Conservation (phyloP, 2,113 vertebrate genomes). For the Mobula hypostoma region DNA sequence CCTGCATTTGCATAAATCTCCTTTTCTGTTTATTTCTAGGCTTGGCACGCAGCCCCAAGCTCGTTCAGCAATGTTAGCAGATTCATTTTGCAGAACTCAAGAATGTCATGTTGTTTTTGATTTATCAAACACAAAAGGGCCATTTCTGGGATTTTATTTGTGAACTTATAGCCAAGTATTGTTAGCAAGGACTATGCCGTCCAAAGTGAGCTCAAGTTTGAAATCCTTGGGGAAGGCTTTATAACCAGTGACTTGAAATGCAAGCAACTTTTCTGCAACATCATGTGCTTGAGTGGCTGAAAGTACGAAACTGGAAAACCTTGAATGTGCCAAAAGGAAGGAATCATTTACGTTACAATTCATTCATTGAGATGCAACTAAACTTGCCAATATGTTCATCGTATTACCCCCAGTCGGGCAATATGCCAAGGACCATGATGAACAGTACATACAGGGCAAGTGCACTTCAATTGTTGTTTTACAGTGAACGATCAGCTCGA, state of each 20-base stretch:
- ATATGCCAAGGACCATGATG: background rate
- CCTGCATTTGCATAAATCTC: background rate
- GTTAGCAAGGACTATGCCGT: background rate
- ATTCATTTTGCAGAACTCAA: background rate
- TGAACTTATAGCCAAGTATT: background rate
- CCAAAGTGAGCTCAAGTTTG: background rate
- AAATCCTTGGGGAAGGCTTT: background rate
- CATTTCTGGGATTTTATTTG: background rate
- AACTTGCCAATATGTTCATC: background rate
- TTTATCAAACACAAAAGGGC: background rate
- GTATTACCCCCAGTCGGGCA: background rate
- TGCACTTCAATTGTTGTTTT: background rate
- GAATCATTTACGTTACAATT: background rate
- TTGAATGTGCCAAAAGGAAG: background rate
- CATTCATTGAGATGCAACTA: background rate
- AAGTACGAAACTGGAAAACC: background rate
- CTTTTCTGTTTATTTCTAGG: background rate
- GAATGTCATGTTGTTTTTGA: background rate
- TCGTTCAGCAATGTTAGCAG: background rate
- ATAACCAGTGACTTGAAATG: background rate
- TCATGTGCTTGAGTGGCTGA: background rate
- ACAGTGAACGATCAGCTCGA: too few species aligned
- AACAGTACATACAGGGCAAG: background rate
- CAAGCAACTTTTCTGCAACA: background rate
- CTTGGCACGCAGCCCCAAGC: background rate